Conservation (phyloP, 2,888 invertebrate genomes). For the Tetramorium bicarinatum region DNA sequence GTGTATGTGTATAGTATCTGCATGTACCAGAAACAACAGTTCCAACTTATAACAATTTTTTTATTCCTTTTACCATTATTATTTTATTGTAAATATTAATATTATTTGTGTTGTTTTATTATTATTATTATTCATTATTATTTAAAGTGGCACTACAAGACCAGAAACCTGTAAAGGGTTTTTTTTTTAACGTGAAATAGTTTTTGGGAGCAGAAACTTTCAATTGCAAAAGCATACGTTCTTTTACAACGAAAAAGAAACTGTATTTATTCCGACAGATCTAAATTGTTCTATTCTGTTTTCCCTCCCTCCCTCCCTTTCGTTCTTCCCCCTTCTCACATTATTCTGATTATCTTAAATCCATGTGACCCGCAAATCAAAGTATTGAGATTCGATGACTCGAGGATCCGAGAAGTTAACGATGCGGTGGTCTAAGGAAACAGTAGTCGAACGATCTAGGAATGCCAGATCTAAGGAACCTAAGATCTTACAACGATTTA, state of each 20-base stretch:
- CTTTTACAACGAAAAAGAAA: conserved; percentile 38
- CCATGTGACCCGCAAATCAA: neutral
- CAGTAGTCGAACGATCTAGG: conserved; percentile 6
- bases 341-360: conserved; percentile 31
- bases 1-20: conserved; percentile 63
- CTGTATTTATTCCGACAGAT: conserved; percentile 13
- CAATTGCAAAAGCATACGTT: conserved; percentile 47
- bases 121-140: conserved; percentile 60
- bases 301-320: neutral
- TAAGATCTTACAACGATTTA: conserved; percentile 1
- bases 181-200: conserved; percentile 43
- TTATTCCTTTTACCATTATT: conserved; percentile 68
- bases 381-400: conserved; percentile 6
- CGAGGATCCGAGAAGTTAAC: conserved; percentile 7
- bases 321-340: neutral
- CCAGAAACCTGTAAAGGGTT: conserved; percentile 62
- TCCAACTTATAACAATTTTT: conserved; percentile 77
- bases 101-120: conserved; percentile 46
- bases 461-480: conserved; percentile 9
- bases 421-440: conserved; percentile 3
- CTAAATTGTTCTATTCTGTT: conserved; percentile 1
- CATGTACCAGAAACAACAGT: conserved; percentile 77
- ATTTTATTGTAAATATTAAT: conserved; percentile 60
- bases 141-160: conserved; percentile 67
- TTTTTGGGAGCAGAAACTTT: conserved; percentile 48